These are phyloP conservation scores for Saxicola maurus DNA, from an alignment of 2,797 vertebrate species.

Conservation along the genomic window DNA sequence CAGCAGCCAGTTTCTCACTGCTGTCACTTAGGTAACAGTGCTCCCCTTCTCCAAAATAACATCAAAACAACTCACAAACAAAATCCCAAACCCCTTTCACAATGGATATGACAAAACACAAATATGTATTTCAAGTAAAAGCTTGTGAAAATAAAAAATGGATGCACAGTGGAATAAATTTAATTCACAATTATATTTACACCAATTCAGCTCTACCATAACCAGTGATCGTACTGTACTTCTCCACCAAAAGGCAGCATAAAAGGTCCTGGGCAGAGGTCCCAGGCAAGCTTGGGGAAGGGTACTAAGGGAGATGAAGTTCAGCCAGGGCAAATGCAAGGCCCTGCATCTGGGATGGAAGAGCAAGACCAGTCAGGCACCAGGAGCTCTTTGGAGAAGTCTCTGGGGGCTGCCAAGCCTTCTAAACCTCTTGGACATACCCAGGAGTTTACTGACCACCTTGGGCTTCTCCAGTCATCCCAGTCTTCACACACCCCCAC, in stretches of 20 bases:
- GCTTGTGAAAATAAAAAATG: background rate
- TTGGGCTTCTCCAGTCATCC: background rate
- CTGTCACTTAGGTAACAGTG: background rate
- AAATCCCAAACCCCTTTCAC: background rate
- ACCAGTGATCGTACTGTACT: background rate
- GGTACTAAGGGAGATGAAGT: rapidly evolving
- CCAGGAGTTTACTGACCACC: background rate
- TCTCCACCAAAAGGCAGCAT: background rate
- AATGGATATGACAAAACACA: background rate
- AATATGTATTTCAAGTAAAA: background rate
- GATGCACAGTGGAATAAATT: background rate
- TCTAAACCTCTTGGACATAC: no score
- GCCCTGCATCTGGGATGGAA: background rate
- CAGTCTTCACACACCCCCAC: rapidly evolving
- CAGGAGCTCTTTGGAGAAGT: background rate
- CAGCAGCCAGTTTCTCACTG: background rate
- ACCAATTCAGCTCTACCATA: background rate
- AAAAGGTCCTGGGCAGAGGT: background rate
- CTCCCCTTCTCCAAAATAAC: background rate
- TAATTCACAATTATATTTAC: background rate
- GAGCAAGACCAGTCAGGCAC: background rate
- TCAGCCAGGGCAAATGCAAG: background rate
- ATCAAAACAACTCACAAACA: background rate
- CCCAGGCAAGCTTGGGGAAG: background rate
- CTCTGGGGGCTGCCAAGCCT: background rate